phyloP scores from a whole-genome alignment of 2,888 invertebrate species.

The Zootermopsis nevadensis region DNA sequence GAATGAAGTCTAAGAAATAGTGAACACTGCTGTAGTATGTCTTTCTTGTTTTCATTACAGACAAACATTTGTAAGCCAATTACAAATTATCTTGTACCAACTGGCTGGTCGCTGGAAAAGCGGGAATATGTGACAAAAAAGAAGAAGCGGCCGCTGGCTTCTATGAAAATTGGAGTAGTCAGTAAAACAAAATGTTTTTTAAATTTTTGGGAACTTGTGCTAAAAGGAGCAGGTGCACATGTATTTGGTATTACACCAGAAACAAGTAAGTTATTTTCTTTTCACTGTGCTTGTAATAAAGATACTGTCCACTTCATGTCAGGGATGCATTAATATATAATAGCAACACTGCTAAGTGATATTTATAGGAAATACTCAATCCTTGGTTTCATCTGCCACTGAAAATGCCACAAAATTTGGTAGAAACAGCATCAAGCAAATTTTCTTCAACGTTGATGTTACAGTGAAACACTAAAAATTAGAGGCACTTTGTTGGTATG shows the following conservation, averaged over 20 bases:
- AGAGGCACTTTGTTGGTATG: too few species aligned
- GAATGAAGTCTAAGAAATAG: too few species aligned
- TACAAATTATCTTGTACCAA: conserved; percentile 69
- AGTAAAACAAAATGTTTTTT: conserved; percentile 64
- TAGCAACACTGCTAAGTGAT: not conserved
- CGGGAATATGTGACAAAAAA: conserved; percentile 61
- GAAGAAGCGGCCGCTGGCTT: conserved; percentile 7
- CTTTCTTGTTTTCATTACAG: not conserved
- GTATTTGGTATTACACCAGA: conserved; percentile 44
- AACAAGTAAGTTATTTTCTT: not conserved
- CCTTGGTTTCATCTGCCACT: not conserved
- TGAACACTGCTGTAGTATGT: not conserved
- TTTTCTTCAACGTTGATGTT: not conserved
- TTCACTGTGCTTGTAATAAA: not conserved
- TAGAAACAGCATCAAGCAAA: not conserved
- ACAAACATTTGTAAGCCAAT: not conserved
- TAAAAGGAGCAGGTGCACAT: conserved; percentile 67
- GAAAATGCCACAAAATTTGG: not conserved
- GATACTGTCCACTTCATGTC: not conserved
- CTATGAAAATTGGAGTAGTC: conserved; percentile 37
- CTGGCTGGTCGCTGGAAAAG: conserved; percentile 71
- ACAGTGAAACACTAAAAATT: too few species aligned
- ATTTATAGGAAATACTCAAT: not conserved
- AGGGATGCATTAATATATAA: not conserved
- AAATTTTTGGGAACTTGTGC: conserved; percentile 72